Conservation (phyloP, 2,888 invertebrate species). For the Cataglyphis altisquamis region DNA sequence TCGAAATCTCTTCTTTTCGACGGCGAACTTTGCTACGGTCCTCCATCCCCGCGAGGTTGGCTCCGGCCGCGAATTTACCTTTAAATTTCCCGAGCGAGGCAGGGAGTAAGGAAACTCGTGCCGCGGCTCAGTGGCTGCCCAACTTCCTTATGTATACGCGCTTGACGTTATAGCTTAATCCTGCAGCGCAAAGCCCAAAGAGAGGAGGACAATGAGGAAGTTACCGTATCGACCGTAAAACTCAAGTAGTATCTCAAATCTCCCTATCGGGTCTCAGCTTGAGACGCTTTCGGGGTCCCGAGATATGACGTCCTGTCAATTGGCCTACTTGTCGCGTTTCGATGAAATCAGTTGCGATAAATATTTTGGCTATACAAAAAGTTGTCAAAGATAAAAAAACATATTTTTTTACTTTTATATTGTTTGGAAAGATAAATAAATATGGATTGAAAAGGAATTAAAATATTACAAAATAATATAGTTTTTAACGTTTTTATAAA, state of each 20-base stretch:
- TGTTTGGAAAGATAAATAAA: no score
- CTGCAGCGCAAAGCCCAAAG: slow-evolving; percentile 53
- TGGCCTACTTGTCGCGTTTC: not conserved
- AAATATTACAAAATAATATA: no score
- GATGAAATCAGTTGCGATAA: slow-evolving; percentile 15
- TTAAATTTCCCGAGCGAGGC: slow-evolving; percentile 61
- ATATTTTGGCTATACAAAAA: not conserved
- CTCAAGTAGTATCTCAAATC: slow-evolving; percentile 25
- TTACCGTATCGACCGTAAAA: slow-evolving; percentile 57
- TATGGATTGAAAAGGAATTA: no score
- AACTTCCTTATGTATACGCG: slow-evolving; percentile 63
- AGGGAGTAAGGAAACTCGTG: slow-evolving; percentile 59
- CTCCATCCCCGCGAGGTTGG: slow-evolving; percentile 29
- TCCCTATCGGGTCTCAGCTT: slow-evolving; percentile 10
- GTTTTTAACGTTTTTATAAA: no score
- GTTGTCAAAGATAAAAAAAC: no score
- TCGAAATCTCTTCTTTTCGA: slow-evolving; percentile 63
- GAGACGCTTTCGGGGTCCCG: not conserved
- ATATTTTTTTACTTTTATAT: no score
- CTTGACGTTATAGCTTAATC: slow-evolving; percentile 64
- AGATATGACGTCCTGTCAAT: not conserved
- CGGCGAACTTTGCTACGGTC: slow-evolving; percentile 61
- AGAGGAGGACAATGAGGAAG: slow-evolving; percentile 53
- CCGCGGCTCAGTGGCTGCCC: slow-evolving; percentile 60
- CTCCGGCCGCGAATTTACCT: slow-evolving; percentile 60